Percentiles rank a stretch among this genome's conserved stretches.
Conservation (phyloP, 2,888 invertebrate genomes). For the Cheilosia pagana region DNA sequence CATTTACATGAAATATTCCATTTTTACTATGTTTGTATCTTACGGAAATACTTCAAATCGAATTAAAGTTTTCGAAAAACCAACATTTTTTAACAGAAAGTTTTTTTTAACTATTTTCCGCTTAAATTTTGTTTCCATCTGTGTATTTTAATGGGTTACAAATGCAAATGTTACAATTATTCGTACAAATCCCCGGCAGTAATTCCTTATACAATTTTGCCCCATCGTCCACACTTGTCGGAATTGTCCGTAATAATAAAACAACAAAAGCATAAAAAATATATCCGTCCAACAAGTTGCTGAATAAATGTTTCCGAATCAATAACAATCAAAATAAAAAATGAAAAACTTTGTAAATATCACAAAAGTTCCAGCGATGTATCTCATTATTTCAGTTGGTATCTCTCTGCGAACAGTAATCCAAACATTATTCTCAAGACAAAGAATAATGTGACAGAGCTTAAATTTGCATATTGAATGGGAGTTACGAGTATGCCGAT, state of each 20-base stretch:
- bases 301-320: conserved; percentile 20
- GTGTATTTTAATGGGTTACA: not conserved
- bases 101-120: too few species aligned
- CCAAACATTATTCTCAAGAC: conserved; percentile 43
- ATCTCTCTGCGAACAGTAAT: conserved; percentile 23
- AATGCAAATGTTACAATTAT: not conserved
- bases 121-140: too few species aligned
- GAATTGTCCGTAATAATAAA: not conserved
- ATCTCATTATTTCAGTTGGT: conserved; percentile 29
- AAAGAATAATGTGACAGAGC: conserved; percentile 39
- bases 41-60: too few species aligned
- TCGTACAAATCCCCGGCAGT: not conserved
- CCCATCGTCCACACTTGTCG: not conserved
- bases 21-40: too few species aligned
- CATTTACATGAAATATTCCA: too few species aligned
- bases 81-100: too few species aligned
- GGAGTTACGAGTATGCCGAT: not conserved
- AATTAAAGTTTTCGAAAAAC: too few species aligned
- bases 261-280: not conserved
- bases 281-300: not conserved
- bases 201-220: not conserved
- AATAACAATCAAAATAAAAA: conserved; percentile 14
- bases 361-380: not conserved
- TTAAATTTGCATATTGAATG: conserved; percentile 25
- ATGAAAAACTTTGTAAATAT: not conserved